A percentile compares a stretch with the other conserved stretches of the same genome.
Conservation (phyloP, 2,888 invertebrate species). For the Drosophila affinis region DNA sequence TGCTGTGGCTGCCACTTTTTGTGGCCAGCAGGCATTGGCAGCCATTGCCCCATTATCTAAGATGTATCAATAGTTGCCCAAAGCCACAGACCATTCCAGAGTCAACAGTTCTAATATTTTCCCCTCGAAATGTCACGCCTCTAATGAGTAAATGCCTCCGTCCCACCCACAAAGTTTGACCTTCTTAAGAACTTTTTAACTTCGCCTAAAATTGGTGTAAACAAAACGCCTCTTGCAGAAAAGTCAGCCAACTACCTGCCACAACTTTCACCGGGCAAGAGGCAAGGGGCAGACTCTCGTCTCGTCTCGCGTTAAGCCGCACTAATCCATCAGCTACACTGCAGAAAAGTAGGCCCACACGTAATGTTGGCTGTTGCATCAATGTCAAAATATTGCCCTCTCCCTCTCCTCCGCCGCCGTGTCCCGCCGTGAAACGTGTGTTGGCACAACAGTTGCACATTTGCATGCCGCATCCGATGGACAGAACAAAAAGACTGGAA, state of each 20-base stretch:
- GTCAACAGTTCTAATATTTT: no score
- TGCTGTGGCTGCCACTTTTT: conserved; percentile 64
- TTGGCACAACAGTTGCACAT: conserved; percentile 68
- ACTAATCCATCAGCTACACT: conserved; percentile 65
- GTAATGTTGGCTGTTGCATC: conserved; percentile 74
- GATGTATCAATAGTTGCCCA: no score
- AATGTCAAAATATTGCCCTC: conserved; percentile 68
- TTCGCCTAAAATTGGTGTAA: conserved; percentile 26
- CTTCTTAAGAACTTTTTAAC: background rate
- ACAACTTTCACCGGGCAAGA: conserved; percentile 61
- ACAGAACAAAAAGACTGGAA: conserved; percentile 49
- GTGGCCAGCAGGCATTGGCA: conserved; percentile 49
- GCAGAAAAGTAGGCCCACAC: conserved; percentile 1
- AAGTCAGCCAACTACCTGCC: conserved; percentile 53
- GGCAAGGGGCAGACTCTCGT: background rate
- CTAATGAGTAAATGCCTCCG: background rate
- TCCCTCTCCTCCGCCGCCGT: conserved; percentile 23
- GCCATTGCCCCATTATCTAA: conserved; percentile 54
- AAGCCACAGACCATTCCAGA: no score
- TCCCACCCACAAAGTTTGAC: background rate
- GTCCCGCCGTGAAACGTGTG: conserved; percentile 57
- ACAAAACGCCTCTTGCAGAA: conserved; percentile 54
- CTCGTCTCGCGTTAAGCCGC: conserved; percentile 50
- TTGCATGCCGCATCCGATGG: conserved; percentile 57
- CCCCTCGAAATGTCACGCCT: no score